phyloP scores from a whole-genome alignment of 1,140 invertebrate genomes.

The Heterodera schachtii region DNA sequence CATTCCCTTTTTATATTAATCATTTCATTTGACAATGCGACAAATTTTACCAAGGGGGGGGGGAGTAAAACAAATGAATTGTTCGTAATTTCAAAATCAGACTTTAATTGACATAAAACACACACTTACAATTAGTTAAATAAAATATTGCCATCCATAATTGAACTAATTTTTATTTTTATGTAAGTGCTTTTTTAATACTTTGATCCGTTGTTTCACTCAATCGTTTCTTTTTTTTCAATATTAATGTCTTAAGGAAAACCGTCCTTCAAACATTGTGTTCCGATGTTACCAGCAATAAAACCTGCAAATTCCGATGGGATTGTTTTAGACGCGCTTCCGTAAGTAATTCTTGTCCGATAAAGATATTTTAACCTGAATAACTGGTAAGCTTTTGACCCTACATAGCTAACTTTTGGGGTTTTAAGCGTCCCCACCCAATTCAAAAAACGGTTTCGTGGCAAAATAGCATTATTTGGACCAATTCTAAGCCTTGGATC shows the following conservation, averaged over 20 bases:
- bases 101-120: too few relatives aligned
- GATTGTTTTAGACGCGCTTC: slow-evolving; percentile 32
- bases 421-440: too few relatives aligned
- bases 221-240: neutral
- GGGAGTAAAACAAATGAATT: too few relatives aligned
- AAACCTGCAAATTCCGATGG: slow-evolving; percentile 5
- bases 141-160: neutral
- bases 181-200: neutral
- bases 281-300: neutral
- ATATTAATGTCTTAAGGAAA: neutral
- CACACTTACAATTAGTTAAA: too few relatives aligned
- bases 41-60: neutral
- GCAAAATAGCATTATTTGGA: too few relatives aligned
- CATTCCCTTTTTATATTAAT: slow-evolving; percentile 66
- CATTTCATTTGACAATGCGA: slow-evolving; percentile 7
- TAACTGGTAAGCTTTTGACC: too few relatives aligned
- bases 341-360: neutral
- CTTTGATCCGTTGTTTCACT: neutral
- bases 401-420: too few relatives aligned
- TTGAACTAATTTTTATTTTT: neutral
- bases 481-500: too few relatives aligned
- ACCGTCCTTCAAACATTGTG: neutral
- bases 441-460: too few relatives aligned
- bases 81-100: too few relatives aligned
- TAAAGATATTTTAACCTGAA: too few relatives aligned